Conservation (phyloP, 1,140 invertebrate genomes). For the Zaprionus nigranus region DNA sequence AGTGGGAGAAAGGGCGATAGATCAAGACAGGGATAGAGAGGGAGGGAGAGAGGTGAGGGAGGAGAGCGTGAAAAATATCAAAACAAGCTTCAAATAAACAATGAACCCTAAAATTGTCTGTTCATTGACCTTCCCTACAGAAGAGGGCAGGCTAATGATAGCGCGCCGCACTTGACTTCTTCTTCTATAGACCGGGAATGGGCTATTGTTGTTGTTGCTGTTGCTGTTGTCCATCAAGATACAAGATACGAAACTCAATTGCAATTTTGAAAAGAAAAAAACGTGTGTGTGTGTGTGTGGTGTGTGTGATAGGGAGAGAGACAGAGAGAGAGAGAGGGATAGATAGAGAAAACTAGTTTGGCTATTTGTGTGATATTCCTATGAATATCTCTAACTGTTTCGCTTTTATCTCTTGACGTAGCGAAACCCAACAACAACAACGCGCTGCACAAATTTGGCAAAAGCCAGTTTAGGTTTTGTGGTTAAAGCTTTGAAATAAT, state of each 20-base stretch:
- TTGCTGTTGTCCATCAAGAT: constrained; percentile 15
- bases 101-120: constrained; percentile 66
- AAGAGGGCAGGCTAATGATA: constrained; percentile 51
- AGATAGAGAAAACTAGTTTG: constrained; percentile 39
- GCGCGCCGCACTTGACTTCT: constrained; percentile 34
- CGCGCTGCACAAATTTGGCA: constrained; percentile 61
- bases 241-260: constrained; percentile 16
- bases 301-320: not conserved
- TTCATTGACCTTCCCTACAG: constrained; percentile 60
- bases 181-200: not conserved
- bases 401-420: constrained; percentile 22
- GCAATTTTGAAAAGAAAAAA: constrained; percentile 14
- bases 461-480: constrained; percentile 51
- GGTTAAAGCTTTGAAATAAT: constrained; percentile 11
- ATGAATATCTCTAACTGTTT: constrained; percentile 49
- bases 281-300: too few species aligned
- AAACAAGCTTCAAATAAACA: constrained; percentile 57
- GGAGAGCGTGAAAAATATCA: constrained; percentile 52
- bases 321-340: not conserved
- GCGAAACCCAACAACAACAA: constrained; percentile 27
- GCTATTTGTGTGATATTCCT: constrained; percentile 20
- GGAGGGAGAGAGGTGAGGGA: constrained; percentile 4
- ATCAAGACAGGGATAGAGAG: not conserved
- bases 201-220: not conserved
- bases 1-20: not conserved